Base-by-base conservation (phyloP, 2,888 invertebrate species). In the Volucella inflata region DNA sequence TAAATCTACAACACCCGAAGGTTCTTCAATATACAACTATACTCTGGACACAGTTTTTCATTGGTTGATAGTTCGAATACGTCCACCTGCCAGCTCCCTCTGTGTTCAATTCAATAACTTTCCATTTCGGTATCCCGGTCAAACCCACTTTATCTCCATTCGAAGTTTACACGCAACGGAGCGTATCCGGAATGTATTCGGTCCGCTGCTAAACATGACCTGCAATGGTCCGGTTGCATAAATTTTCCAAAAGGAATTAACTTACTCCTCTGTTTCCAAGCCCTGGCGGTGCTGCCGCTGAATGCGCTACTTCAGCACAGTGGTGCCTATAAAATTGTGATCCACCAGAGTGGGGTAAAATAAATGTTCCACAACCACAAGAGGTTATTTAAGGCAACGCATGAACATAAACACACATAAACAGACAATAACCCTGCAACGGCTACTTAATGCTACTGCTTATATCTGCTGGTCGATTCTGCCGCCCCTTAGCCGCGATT, bases 381-480 rank as follows among this genome's bases (percentile, higher is more conserved):
- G 50, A 78, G 78, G 83, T 79, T 70, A 83, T 83, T 83, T 74
- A 83, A 79, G 68, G 67, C 68, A 55, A 71, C 57, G 70, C 40
- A 65, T 68, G 57, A 36, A 74, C 40, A 68, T 38, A 72, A 36
- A 30, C 6, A 48, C 62, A 46, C 16, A 16, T 0, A 21, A 64
- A 38, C 36, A 60, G 16, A 17, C n/a, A 67, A 50, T 38, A 67
- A 74, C 65, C 17, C n/a, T 44, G 50, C 67, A 64, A 60, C 60
- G 60, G 17, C 42, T 57, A 38, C 62, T 64, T 83, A 83, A 72
- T 79, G 83, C 40, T 48, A 3, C 30, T 30, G 30, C 30, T 30
- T n/a, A n/a, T n/a, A n/a, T n/a, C 30, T 30, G 30, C 6, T 30
- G 30, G 4, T 30, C 30, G 30, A 30, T 6, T 30, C 6, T 30